phyloP scores from a whole-genome alignment of 2,888 invertebrate species.

The Laothoe populi region DNA sequence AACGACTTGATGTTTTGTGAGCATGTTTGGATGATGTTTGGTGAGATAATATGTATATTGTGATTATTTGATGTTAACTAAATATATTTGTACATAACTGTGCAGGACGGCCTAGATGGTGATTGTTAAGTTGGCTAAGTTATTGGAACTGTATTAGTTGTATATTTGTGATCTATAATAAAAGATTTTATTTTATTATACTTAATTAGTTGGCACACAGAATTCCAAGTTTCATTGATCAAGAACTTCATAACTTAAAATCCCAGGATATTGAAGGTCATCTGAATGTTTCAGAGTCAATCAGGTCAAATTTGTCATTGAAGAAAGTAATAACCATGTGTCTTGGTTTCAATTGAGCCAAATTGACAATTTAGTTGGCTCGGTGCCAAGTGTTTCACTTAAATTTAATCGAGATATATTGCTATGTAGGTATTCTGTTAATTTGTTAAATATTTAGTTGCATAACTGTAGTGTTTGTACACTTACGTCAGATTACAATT shows the following conservation, averaged over 20 bases:
- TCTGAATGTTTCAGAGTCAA: background rate
- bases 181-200: too few species aligned
- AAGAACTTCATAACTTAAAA: too few species aligned
- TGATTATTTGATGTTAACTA: too few species aligned
- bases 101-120: too few species aligned
- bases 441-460: background rate
- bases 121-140: too few species aligned
- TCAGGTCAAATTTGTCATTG: background rate
- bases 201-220: background rate
- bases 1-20: too few species aligned
- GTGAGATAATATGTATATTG: too few species aligned
- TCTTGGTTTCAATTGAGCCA: constrained; percentile 23
- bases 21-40: too few species aligned
- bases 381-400: constrained; percentile 21
- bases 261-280: constrained; percentile 5
- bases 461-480: background rate
- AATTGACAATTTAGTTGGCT: constrained; percentile 23
- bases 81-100: too few species aligned
- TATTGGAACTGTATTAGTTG: too few species aligned
- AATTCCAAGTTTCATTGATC: background rate
- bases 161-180: too few species aligned
- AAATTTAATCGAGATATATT: constrained; percentile 10
- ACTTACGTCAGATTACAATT: too few species aligned
- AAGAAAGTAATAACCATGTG: constrained; percentile 28
- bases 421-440: background rate